These are phyloP conservation scores for Lontra canadensis DNA, from an alignment of 2,113 vertebrate genomes.

Conservation along the genomic window DNA sequence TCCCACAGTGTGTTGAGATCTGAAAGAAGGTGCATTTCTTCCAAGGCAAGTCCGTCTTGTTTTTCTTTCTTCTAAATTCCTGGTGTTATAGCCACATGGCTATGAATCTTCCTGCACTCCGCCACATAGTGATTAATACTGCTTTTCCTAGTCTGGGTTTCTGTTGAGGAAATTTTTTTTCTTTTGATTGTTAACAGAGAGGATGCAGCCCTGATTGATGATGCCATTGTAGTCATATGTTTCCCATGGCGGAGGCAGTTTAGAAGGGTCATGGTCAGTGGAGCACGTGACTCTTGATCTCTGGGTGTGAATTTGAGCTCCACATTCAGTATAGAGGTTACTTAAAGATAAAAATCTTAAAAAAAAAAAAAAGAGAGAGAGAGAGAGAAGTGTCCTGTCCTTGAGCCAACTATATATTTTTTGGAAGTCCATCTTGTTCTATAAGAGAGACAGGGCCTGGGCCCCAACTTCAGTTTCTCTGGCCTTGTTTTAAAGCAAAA, in stretches of 20 bases:
- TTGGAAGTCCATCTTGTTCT: background rate
- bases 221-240: background rate
- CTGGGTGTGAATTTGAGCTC: background rate
- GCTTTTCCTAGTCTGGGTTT: background rate
- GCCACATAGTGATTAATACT: background rate
- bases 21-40: slow-evolving; percentile 1
- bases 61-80: background rate
- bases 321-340: background rate
- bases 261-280: background rate
- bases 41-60: background rate
- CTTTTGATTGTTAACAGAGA: background rate
- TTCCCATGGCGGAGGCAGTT: background rate
- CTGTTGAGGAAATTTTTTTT: background rate
- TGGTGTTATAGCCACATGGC: background rate
- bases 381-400: background rate
- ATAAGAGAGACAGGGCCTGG: background rate
- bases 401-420: background rate
- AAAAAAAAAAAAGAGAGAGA: background rate
- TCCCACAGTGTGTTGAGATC: background rate
- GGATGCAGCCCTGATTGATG: background rate
- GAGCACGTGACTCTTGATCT: background rate
- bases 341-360: background rate
- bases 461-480: background rate
- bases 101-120: background rate
- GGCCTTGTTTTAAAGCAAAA: background rate